Percentiles rank a stretch among this genome's conserved stretches.
Conservation (phyloP, 23 tunicate genomes). For the Phallusia fumigata region DNA sequence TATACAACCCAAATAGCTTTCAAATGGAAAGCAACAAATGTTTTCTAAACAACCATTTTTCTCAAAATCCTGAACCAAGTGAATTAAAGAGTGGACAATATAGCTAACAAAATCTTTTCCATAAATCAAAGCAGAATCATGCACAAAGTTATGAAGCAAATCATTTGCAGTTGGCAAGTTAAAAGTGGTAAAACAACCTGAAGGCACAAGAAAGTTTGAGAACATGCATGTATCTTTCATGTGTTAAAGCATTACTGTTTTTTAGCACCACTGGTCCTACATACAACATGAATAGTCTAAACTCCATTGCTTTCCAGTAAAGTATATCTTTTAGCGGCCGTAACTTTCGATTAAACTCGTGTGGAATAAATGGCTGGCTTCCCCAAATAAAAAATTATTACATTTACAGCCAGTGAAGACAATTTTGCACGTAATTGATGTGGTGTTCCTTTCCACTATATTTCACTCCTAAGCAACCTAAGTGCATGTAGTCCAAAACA, state of each 20-base stretch:
- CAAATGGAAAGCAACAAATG: conserved; percentile 43
- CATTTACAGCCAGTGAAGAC: not conserved
- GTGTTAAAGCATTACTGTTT: conserved; percentile 4
- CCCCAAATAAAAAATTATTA: not conserved
- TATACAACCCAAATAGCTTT: conserved; percentile 35
- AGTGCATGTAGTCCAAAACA: conserved; percentile 59
- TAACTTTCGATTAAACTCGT: conserved; percentile 35
- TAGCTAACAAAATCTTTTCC: conserved; percentile 29
- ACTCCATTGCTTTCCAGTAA: conserved; percentile 53
- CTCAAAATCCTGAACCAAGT: conserved; percentile 25
- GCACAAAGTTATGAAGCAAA: conserved; percentile 20
- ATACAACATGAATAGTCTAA: conserved; percentile 35
- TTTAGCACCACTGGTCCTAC: not conserved
- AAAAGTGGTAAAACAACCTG: not conserved
- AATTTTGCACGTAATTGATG: conserved; percentile 6
- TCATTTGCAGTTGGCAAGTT: not conserved
- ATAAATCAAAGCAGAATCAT: conserved; percentile 26
- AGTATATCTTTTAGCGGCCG: conserved; percentile 26
- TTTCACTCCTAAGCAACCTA: conserved; percentile 37
- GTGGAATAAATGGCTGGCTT: conserved; percentile 14
- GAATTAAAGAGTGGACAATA: conserved; percentile 37
- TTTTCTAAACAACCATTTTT: conserved; percentile 37
- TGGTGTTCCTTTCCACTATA: conserved; percentile 25
- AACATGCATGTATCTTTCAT: conserved; percentile 5
- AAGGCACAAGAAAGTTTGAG: conserved; percentile 6